phyloP scores from a whole-genome alignment of 1,140 invertebrate genomes.

The Lepidostoma basale region DNA sequence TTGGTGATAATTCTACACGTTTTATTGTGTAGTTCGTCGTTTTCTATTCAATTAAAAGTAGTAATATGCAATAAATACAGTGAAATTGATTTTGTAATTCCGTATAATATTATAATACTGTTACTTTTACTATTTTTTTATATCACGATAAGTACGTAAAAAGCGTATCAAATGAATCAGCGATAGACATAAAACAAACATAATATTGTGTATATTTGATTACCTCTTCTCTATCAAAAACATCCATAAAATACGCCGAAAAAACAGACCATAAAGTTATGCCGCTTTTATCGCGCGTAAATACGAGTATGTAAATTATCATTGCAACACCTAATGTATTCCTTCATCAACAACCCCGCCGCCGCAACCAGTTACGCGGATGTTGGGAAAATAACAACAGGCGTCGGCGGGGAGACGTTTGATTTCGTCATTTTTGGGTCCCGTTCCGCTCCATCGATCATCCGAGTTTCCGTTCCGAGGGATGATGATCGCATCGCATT shows the following conservation, averaged over 20 bases:
- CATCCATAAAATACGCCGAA: neutral
- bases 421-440: constrained; percentile 27
- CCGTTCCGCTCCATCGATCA: constrained; percentile 19
- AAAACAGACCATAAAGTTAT: neutral
- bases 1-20: too few relatives aligned
- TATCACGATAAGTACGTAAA: too few relatives aligned
- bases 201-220: too few relatives aligned
- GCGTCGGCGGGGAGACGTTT: neutral
- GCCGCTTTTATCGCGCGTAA: constrained; percentile 3
- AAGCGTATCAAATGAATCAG: too few relatives aligned
- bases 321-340: constrained; percentile 19
- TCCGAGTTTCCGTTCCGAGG: constrained; percentile 19
- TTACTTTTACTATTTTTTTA: too few relatives aligned
- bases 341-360: neutral
- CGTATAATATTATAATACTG: too few relatives aligned
- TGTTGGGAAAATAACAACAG: constrained; percentile 8
- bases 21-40: too few relatives aligned
- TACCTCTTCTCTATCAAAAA: constrained; percentile 3
- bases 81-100: too few relatives aligned
- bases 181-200: too few relatives aligned
- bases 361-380: constrained; percentile 23
- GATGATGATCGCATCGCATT: constrained; percentile 18
- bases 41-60: too few relatives aligned
- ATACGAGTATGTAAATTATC: constrained; percentile 22
- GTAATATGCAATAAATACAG: too few relatives aligned